Conservation (phyloP, 1,140 invertebrate species). For the Formica selysi region DNA sequence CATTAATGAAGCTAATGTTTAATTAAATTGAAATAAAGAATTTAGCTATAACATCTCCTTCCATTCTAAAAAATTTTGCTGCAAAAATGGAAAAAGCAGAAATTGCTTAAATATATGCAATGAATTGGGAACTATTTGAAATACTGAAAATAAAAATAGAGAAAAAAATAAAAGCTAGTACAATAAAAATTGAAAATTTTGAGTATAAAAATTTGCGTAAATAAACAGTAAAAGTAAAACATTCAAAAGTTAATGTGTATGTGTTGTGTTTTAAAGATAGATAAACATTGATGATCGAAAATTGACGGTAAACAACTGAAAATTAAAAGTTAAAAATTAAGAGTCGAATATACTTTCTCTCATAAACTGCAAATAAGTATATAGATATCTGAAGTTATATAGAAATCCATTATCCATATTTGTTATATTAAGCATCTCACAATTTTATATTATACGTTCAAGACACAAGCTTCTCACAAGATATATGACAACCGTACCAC, state of each 20-base stretch:
- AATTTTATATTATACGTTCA: not conserved
- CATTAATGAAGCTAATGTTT: constrained; percentile 16
- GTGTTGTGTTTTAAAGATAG: not conserved
- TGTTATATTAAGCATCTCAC: not conserved
- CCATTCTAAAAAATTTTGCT: not conserved
- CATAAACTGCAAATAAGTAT: not conserved
- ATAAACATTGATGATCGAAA: constrained; percentile 4
- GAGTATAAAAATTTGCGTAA: not conserved
- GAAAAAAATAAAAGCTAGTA: not conserved
- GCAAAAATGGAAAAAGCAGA: not conserved
- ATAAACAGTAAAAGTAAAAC: not conserved
- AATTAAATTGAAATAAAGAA: constrained; percentile 13
- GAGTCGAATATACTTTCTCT: not conserved
- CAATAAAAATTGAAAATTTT: not conserved
- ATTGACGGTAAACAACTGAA: not conserved
- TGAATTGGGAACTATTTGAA: not conserved
- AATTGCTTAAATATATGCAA: not conserved
- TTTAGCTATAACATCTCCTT: not conserved
- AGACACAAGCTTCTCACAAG: not conserved
- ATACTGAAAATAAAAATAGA: too few relatives aligned
- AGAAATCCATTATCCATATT: not conserved
- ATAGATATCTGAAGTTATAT: not conserved
- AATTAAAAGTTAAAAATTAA: not conserved
- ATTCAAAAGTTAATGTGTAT: not conserved
- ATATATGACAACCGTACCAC: constrained; percentile 10